Conservation (phyloP, 2,888 invertebrate genomes). For the Dynastes tityus region DNA sequence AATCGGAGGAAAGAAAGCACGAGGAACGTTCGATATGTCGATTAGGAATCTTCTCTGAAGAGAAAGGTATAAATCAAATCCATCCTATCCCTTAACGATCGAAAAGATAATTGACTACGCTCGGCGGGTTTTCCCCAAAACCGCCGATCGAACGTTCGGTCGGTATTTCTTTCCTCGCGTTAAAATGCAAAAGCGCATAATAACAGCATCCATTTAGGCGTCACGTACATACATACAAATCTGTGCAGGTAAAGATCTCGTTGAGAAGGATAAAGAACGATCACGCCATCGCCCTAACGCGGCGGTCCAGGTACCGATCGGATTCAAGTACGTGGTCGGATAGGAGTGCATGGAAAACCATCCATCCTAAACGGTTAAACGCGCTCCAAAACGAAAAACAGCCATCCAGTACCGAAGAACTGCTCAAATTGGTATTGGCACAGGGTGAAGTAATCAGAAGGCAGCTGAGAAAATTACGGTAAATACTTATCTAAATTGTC, state of each 20-base stretch:
- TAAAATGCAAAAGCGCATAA: too few relatives aligned
- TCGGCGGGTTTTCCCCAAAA: too few relatives aligned
- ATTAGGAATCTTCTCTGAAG: too few relatives aligned
- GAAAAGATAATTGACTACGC: too few relatives aligned
- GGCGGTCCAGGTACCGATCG: slow-evolving; percentile 65
- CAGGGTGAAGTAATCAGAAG: slow-evolving; percentile 76
- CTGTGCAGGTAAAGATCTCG: slow-evolving; percentile 69
- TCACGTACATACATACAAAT: too few relatives aligned
- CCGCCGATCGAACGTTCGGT: too few relatives aligned
- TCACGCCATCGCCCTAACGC: slow-evolving; percentile 63
- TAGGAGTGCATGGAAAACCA: slow-evolving; percentile 67
- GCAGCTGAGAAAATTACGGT: slow-evolving; percentile 70
- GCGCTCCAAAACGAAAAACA: slow-evolving; percentile 68
- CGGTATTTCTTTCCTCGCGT: too few relatives aligned
- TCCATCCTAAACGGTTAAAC: slow-evolving; percentile 70
- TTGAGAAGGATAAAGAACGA: slow-evolving; percentile 67
- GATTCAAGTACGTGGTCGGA: slow-evolving; percentile 67
- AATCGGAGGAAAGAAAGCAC: neutral
- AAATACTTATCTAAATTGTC: slow-evolving; percentile 32
- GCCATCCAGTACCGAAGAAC: slow-evolving; percentile 70
- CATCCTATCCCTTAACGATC: too few relatives aligned
- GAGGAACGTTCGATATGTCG: slow-evolving; percentile 10
- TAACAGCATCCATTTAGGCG: too few relatives aligned
- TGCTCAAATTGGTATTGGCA: slow-evolving; percentile 74
- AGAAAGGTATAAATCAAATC: too few relatives aligned